phyloP scores from a whole-genome alignment of 2,888 invertebrate genomes.

The Spisula solida region DNA sequence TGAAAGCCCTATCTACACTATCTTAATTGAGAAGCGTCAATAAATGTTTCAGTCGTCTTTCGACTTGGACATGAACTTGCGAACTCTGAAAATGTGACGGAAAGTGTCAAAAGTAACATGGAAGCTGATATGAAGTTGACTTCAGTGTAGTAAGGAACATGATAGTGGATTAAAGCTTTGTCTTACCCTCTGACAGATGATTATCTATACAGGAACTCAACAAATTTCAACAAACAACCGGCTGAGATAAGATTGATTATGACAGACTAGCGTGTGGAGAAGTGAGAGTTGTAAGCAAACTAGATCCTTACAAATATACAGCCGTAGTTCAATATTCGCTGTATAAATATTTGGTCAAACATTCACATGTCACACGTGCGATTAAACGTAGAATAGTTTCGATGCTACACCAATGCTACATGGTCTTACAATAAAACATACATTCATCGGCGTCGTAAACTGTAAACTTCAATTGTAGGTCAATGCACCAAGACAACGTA shows the following conservation, averaged over 20 bases:
- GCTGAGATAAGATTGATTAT: slow-evolving; percentile 3
- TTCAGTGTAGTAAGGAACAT: not conserved
- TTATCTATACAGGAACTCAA: slow-evolving; percentile 19
- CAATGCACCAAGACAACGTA: too few relatives aligned
- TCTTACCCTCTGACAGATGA: slow-evolving; percentile 3
- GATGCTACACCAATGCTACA: too few relatives aligned
- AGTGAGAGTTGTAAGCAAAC: not conserved
- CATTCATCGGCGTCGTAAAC: too few relatives aligned
- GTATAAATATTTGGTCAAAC: not conserved
- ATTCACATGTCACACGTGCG: too few relatives aligned
- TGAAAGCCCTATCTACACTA: not conserved
- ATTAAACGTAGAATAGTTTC: too few relatives aligned
- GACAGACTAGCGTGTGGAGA: not conserved
- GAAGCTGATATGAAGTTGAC: slow-evolving; percentile 1
- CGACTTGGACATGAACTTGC: slow-evolving; percentile 34
- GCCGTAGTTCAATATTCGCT: not conserved
- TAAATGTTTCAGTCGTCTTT: slow-evolving; percentile 34
- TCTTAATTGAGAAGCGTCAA: slow-evolving; percentile 43
- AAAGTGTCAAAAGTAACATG: slow-evolving; percentile 41
- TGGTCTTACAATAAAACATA: too few relatives aligned
- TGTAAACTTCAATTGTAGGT: too few relatives aligned
- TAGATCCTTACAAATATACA: not conserved
- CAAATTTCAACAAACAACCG: slow-evolving; percentile 23
- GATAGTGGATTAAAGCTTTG: not conserved
- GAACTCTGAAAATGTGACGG: slow-evolving; percentile 35